These are phyloP conservation scores for Harmothoe impar DNA, from an alignment of 2,888 invertebrate species.

Conservation along the genomic window DNA sequence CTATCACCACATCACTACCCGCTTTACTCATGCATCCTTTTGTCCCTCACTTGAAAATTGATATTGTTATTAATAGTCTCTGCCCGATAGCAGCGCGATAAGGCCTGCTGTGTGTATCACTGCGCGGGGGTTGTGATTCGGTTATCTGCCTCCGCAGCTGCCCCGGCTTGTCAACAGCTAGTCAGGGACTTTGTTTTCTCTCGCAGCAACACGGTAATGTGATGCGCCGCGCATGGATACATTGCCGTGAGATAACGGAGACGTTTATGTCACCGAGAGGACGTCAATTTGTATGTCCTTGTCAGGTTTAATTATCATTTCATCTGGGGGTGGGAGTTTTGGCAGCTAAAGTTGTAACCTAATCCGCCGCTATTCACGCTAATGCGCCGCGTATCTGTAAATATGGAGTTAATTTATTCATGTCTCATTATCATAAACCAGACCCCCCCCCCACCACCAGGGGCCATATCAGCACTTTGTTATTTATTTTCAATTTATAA, in stretches of 20 bases:
- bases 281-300: slow-evolving; percentile 45
- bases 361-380: neutral
- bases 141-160: slow-evolving; percentile 45
- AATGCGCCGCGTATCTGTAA: neutral
- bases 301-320: slow-evolving; percentile 27
- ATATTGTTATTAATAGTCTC: slow-evolving; percentile 52
- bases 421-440: neutral
- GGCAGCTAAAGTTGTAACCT: neutral
- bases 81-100: slow-evolving; percentile 20
- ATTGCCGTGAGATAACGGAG: neutral
- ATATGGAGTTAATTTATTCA: neutral
- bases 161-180: slow-evolving; percentile 17
- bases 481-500: slow-evolving; percentile 22
- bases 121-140: slow-evolving; percentile 10
- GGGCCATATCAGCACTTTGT: slow-evolving; percentile 13
- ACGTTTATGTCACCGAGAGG: slow-evolving; percentile 39
- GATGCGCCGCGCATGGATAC: slow-evolving; percentile 19
- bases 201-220: slow-evolving; percentile 35
- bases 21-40: slow-evolving; percentile 24
- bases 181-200: slow-evolving; percentile 37
- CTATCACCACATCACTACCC: neutral
- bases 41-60: slow-evolving; percentile 20
- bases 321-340: neutral
- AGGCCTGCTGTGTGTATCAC: slow-evolving; percentile 50
- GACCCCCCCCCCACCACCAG: neutral